Base-by-base conservation (phyloP, 2,113 vertebrate species). In the Cichladusa arquata region DNA sequence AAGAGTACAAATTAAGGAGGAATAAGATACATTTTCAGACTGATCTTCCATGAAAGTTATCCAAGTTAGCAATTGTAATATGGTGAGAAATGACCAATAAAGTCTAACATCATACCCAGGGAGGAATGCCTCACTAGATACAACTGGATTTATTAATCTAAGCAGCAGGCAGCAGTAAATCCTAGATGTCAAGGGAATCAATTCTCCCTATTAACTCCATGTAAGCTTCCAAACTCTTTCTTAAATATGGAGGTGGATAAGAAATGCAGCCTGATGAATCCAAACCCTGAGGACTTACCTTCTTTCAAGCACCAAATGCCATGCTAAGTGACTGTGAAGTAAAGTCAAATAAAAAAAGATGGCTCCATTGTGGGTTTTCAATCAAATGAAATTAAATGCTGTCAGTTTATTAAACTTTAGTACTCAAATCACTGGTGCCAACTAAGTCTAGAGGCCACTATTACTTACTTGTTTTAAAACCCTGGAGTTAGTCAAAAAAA, bases 81-180 rank as follows among this genome's bases (percentile, higher is more conserved):
- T 0, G 36, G 58, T 87, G 62, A 96, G 71, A 92, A 96, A 85
- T 77, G 44, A 77, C 73, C 4, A 18, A 80, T 70, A 65, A 94
- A 81, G 38, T 81, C 77, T 72, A 85, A 80, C 20, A 16, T 51
- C 34, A 23, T 91, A 96, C 61, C 88, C 54, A 48, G 48, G 80
- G 54, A 90, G 86, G 78, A 93, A 92, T 29, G 44, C 26, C 71
- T 94, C 38, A 22, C 62, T 61, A 89, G 71, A 54, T 76, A 88
- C 51, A 89, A 56, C 36, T 4, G 31, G 28, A 42, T 88, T 93
- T 91, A 93, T 94, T 89, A 86, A 95, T 86, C 86, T 76, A 50
- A 57, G 76, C 82, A 94, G 81, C 44, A 94, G 76, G 40, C 77
- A 92, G 70, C 82, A 70, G 34, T 87, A 95, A 94, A 86, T 87